A percentile compares a stretch with the other conserved stretches of the same genome.
Evolutionary conservation across 2,888 invertebrate species (phyloP).

Genomic region (Molanna angustata): DNA sequence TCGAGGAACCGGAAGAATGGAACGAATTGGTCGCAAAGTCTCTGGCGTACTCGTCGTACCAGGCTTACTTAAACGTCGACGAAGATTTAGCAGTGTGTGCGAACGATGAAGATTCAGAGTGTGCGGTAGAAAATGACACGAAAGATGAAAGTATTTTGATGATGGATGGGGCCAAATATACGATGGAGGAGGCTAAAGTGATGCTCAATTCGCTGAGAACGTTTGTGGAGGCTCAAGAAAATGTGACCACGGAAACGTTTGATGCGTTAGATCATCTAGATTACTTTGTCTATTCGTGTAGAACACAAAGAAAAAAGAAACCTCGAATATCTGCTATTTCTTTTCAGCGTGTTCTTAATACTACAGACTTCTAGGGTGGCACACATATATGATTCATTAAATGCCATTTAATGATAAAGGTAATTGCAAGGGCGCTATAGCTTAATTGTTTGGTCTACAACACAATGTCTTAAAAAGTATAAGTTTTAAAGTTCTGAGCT

Average conservation of each 20-base stretch:
- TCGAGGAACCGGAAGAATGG: constrained; percentile 6
- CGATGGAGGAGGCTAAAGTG: not conserved
- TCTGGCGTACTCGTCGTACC: constrained; percentile 2
- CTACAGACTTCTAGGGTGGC: no score
- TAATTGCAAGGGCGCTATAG: no score
- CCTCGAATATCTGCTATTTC: no score
- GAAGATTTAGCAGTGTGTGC: constrained; percentile 2
- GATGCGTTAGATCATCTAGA: constrained; percentile 5
- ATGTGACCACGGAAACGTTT: not conserved
- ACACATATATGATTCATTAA: no score
- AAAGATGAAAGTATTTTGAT: no score
- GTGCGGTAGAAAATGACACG: not conserved
- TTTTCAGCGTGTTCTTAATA: no score
- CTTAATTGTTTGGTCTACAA: no score
- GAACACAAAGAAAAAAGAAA: no score
- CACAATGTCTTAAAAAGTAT: no score
- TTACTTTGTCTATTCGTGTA: constrained; percentile 1
- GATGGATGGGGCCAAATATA: not conserved
- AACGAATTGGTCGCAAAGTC: not conserved
- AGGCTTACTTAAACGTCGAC: constrained; percentile 1
- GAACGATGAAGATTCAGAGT: not conserved
- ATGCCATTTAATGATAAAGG: no score
- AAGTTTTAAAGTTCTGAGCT: no score
- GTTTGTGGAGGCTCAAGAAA: constrained; percentile 6
- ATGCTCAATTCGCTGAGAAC: not conserved